Evolutionary conservation across 2,113 vertebrate species (phyloP), one percentile per base, ranked within the genome.

Genomic region (Pelvicachromis taeniatus): DNA sequence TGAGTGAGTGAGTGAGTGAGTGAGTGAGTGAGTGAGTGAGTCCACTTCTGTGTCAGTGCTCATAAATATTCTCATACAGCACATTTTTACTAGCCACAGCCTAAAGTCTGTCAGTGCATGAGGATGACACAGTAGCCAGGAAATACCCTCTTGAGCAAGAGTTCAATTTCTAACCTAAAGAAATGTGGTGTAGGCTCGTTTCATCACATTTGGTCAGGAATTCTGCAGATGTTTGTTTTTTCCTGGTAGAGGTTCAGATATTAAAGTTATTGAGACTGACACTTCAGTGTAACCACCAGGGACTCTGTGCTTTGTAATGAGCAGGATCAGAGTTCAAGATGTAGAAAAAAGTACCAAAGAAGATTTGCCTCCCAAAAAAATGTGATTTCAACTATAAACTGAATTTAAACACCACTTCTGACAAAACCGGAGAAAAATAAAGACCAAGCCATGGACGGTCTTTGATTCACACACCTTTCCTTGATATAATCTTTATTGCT

Each of bases 401-500:
- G 40, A 42, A 21, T 40, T 65, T 2, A 4, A 68, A 23, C 61
- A 6, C 12, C 5, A 14, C 35, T 33, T 33, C 9, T 33, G 29
- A 13, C 35, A 68, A 42, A 40, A 65, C 10, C 8, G 3, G 31
- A 6, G 19, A 56, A 1, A 58, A 55, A 6, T 23, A 16, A 17
- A 52, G 55, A 58, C 55, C 17, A 35, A 7, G 2, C 4, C 23
- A 5, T 7, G 11, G 79, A 53, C 53, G 12, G 29, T 23, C 77
- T 91, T 87, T 88, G 87, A 92, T 93, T 92, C 83, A 91, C 90
- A 93, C 89, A 88, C 80, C 58, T 78, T 93, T 95, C 81, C 85
- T 93, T 93, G 96, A 98, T 97, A 98, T 96, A 89, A 96, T 97
- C 96, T 98, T 99, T 99, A 99, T 99, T 99, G 98, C 97, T 97